Conservation (phyloP, 2,797 vertebrate species). For the Ctenochaetus hawaiiensis region DNA sequence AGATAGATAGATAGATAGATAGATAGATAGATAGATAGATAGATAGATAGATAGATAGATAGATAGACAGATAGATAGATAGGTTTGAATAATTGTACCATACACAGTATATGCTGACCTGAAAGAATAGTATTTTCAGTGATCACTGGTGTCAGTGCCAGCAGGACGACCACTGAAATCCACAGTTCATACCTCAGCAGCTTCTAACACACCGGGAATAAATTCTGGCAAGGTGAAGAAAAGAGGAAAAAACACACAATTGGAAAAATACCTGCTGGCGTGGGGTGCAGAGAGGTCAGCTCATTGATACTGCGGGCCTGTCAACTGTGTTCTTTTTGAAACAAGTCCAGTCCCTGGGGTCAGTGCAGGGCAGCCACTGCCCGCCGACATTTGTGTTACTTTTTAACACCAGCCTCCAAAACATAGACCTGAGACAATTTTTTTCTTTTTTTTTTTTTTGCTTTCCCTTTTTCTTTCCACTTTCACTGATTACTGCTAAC, state of each 20-base stretch:
- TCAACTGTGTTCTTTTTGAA: conserved; percentile 77
- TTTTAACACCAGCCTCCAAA: conserved; percentile 42
- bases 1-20: background rate
- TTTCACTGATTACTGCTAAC: background rate
- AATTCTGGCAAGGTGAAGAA: conserved; percentile 78
- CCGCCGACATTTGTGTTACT: conserved; percentile 68
- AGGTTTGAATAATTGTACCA: background rate
- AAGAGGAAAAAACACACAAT: conserved; percentile 64
- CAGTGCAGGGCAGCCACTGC: conserved; percentile 67
- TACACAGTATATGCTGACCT: background rate
- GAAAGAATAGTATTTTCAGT: background rate
- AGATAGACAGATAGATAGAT: background rate
- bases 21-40: background rate
- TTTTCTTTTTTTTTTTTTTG: too few relatives aligned
- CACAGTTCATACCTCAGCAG: conserved; percentile 57
- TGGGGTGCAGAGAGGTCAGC: conserved; percentile 74
- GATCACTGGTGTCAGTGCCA: background rate
- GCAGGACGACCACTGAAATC: conserved; percentile 24
- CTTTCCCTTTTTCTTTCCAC: background rate
- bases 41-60: background rate
- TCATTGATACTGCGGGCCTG: conserved; percentile 77
- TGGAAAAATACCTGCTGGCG: conserved; percentile 76
- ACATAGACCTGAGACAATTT: conserved; percentile 29
- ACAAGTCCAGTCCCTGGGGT: conserved; percentile 63
- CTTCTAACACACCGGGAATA: conserved; percentile 64